These are phyloP conservation scores for Drosophila takahashii DNA, from an alignment of 1,140 invertebrate species.

Conservation along the genomic window DNA sequence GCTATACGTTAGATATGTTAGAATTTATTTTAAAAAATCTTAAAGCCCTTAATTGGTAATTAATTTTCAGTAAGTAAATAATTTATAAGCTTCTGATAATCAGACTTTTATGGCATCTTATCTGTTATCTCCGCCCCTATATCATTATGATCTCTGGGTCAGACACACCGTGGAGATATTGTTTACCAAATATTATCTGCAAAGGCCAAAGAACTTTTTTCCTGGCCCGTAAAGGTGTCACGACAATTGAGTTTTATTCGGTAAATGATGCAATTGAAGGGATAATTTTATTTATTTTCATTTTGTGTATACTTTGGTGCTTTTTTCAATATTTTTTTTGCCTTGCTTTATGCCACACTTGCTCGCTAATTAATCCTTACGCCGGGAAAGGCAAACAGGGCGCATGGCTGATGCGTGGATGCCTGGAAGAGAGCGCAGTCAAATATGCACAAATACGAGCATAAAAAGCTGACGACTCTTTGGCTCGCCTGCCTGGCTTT, in stretches of 20 bases:
- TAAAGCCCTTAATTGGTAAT: too few relatives aligned
- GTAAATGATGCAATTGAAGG: slow-evolving; percentile 77
- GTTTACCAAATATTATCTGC: neutral
- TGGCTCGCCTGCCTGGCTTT: slow-evolving; percentile 56
- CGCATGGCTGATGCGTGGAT: slow-evolving; percentile 33
- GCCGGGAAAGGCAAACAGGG: slow-evolving; percentile 68
- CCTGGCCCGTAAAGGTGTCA: slow-evolving; percentile 21
- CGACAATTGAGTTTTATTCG: slow-evolving; percentile 70
- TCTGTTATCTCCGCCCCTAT: neutral
- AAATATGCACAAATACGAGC: slow-evolving; percentile 66
- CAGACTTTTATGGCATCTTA: neutral
- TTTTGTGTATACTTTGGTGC: slow-evolving; percentile 5
- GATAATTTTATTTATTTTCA: slow-evolving; percentile 65
- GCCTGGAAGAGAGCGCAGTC: slow-evolving; percentile 37
- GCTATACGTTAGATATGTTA: slow-evolving; percentile 2
- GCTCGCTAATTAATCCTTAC: slow-evolving; percentile 83
- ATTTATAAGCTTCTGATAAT: too few relatives aligned
- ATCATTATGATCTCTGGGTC: slow-evolving; percentile 18
- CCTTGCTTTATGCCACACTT: slow-evolving; percentile 68
- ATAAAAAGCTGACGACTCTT: slow-evolving; percentile 65
- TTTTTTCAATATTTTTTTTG: slow-evolving; percentile 28
- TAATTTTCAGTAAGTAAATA: too few relatives aligned
- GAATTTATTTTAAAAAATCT: neutral
- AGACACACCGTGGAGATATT: slow-evolving; percentile 7
- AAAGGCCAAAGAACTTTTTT: slow-evolving; percentile 53